These are phyloP conservation scores for Dicyrtoma fusca DNA, from an alignment of 2,888 invertebrate species.

Conservation along the genomic window DNA sequence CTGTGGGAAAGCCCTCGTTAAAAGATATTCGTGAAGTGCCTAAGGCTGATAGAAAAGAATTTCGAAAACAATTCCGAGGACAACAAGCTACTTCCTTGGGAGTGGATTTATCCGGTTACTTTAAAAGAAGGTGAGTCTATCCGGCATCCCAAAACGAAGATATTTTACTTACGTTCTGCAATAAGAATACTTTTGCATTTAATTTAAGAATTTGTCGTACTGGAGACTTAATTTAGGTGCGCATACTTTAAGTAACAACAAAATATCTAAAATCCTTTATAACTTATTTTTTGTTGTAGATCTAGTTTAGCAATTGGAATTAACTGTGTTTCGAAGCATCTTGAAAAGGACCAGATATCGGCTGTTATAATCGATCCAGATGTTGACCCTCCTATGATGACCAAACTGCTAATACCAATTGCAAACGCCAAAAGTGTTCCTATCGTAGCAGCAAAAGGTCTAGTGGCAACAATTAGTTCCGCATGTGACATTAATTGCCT, in stretches of 20 bases:
- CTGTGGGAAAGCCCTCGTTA: conserved; percentile 42
- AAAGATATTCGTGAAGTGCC: conserved; percentile 44
- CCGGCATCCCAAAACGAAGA: too few species aligned
- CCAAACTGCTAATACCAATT: conserved; percentile 51
- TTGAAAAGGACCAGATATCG: conserved; percentile 42
- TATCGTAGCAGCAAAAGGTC: conserved; percentile 47
- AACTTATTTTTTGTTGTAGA: conserved; percentile 31
- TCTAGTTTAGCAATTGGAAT: conserved; percentile 46
- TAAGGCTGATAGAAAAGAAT: conserved; percentile 41
- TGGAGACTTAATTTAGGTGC: too few species aligned
- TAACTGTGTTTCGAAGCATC: conserved; percentile 46
- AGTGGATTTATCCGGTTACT: conserved; percentile 39
- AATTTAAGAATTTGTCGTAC: too few species aligned
- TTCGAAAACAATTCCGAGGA: conserved; percentile 39
- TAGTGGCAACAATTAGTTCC: conserved; percentile 40
- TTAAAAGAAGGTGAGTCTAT: conserved; percentile 39
- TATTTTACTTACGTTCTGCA: too few species aligned
- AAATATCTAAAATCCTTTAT: neutral
- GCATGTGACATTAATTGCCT: conserved; percentile 48
- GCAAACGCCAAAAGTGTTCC: conserved; percentile 47
- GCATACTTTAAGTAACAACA: too few species aligned
- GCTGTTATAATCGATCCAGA: conserved; percentile 51
- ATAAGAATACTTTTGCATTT: too few species aligned
- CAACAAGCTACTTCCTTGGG: conserved; percentile 40
- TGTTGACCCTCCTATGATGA: conserved; percentile 53